A percentile compares a stretch with the other conserved stretches of the same genome.
phyloP scores from a whole-genome alignment of 2,113 vertebrate genomes.

The Meriones unguiculatus region DNA sequence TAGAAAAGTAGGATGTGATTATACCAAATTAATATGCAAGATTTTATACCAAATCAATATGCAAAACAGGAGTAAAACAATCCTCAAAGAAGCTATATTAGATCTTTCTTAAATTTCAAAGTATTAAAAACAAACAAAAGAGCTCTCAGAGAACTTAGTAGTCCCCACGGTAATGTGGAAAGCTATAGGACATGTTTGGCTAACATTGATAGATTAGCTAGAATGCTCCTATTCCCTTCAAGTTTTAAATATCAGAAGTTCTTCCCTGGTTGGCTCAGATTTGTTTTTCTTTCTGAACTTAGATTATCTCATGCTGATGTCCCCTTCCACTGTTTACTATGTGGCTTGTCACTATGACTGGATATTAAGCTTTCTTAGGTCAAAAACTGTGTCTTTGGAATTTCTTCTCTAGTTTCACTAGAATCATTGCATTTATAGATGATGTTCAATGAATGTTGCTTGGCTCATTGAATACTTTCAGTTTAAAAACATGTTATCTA shows the following conservation, averaged over 20 bases:
- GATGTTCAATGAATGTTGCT: background rate
- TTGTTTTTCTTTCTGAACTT: background rate
- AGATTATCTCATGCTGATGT: background rate
- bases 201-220: background rate
- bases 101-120: slow-evolving; percentile 30
- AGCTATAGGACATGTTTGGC: background rate
- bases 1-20: slow-evolving; percentile 32
- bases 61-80: slow-evolving; percentile 1
- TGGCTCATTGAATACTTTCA: background rate
- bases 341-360: background rate
- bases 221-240: background rate
- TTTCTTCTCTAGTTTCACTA: background rate
- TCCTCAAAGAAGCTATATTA: slow-evolving; percentile 7
- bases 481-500: background rate
- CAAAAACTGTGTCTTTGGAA: slow-evolving; percentile 11
- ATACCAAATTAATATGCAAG: slow-evolving; percentile 13
- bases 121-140: slow-evolving; percentile 26
- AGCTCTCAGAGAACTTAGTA: background rate
- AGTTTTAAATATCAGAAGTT: background rate
- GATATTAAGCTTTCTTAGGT: background rate
- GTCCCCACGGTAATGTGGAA: background rate
- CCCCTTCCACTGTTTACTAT: background rate
- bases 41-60: slow-evolving; percentile 40
- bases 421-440: background rate
- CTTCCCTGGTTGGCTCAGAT: background rate